Evolutionary conservation across 2,113 vertebrate genomes (phyloP), one percentile per base, ranked within the genome.

Genomic region (Alces alces): DNA sequence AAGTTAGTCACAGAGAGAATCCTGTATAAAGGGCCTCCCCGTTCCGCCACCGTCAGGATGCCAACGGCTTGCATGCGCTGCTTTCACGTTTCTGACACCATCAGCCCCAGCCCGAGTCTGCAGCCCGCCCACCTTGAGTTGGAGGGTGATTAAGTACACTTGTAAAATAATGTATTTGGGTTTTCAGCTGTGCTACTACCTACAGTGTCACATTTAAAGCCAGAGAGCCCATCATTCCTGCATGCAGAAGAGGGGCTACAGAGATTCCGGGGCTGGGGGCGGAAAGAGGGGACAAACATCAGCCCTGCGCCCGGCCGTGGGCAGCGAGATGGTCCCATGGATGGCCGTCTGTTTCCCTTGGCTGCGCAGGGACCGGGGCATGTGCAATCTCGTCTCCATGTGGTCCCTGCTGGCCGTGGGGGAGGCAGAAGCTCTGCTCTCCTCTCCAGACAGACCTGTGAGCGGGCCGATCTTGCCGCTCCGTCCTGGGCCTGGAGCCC

Each of bases 401-500:
- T 19, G 57, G 73, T 27, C 21, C 50, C 76, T 33, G 33, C 16
- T 57, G 78, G 30, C 70, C 4, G 0, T 1, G 17, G n/a, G 28
- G 45, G 50, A 25, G 55, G 3, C 11, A 33, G 82, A 50, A 14
- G 7, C 33, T 43, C 12, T 3, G 5, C 27, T 27, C 5, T 85
- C 16, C 39, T 78, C 70, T 54, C 39, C 16, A 27, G 43, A 14
- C 0, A 10, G 4, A 28, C 25, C 21, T 2, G 10, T 2, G 58
- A 33, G 36, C 0, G 3, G 78, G 58, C 19, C 1, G 5, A 5
- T 5, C 14, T 2, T 19, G 73, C 7, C 0, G 0, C 19, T 28
- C 16, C 0, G 1, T 23, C 9, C 5, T 17, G 1, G 25, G 55
- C 25, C 15, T 0, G 5, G 19, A 45, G 43, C 6, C 23, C 47